phyloP scores from a whole-genome alignment of 2,888 invertebrate species.

The Clanis bilineata region DNA sequence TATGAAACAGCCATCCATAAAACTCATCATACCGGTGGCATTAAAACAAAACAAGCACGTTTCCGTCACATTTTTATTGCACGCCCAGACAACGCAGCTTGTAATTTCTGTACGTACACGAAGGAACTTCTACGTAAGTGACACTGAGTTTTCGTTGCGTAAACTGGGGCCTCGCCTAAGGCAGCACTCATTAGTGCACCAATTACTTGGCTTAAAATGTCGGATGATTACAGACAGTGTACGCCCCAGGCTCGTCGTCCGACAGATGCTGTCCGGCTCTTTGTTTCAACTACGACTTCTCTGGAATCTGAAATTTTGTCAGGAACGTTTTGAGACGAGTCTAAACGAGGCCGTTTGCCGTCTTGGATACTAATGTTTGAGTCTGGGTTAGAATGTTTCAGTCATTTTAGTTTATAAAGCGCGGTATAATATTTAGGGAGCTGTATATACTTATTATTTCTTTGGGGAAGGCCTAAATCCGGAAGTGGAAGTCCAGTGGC shows the following conservation, averaged over 20 bases:
- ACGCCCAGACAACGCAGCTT: slow-evolving; percentile 9
- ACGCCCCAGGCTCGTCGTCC: slow-evolving; percentile 57
- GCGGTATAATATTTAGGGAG: background rate
- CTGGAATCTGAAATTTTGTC: slow-evolving; percentile 52
- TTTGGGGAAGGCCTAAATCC: too few relatives aligned
- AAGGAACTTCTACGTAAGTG: slow-evolving; percentile 47
- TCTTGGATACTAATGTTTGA: background rate
- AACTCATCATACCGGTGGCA: slow-evolving; percentile 11
- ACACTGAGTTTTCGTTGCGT: slow-evolving; percentile 68
- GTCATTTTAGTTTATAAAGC: background rate
- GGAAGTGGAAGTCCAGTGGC: too few relatives aligned
- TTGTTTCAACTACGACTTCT: slow-evolving; percentile 54
- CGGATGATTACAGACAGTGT: slow-evolving; percentile 69
- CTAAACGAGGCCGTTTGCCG: background rate
- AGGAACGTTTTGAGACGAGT: slow-evolving; percentile 30
- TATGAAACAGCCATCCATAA: slow-evolving; percentile 1
- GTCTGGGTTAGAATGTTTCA: background rate
- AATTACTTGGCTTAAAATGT: slow-evolving; percentile 76
- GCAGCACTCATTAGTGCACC: slow-evolving; percentile 71
- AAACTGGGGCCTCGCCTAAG: slow-evolving; percentile 73
- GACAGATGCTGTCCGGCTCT: slow-evolving; percentile 66
- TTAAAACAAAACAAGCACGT: slow-evolving; percentile 9
- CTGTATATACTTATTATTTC: background rate
- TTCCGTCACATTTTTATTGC: slow-evolving; percentile 14
- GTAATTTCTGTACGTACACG: slow-evolving; percentile 10